Percentiles rank a stretch among this genome's conserved stretches.
phyloP scores from a whole-genome alignment of 1,140 invertebrate genomes.

The Aphidius ervi region DNA sequence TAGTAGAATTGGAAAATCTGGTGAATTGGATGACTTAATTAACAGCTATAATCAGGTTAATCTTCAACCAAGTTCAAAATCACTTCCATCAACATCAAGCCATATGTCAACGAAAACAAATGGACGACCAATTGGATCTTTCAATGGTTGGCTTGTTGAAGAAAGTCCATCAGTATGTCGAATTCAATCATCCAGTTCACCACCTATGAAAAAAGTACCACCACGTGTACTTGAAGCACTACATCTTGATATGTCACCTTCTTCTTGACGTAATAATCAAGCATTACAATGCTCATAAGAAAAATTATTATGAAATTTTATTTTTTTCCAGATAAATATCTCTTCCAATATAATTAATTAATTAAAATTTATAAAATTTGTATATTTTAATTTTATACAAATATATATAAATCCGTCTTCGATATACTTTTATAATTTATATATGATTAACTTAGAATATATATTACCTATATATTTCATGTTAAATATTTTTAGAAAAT shows the following conservation, averaged over 20 bases:
- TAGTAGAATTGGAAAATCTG: constrained; percentile 42
- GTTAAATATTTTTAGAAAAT: no score
- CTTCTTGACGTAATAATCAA: no score
- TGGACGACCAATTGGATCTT: constrained; percentile 24
- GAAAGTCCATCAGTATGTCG: constrained; percentile 14
- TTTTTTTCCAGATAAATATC: no score
- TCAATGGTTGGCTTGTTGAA: constrained; percentile 27
- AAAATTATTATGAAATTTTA: no score
- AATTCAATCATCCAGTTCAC: constrained; percentile 2
- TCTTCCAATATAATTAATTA: no score
- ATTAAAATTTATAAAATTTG: no score
- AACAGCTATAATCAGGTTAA: constrained; percentile 36
- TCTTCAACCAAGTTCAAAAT: constrained; percentile 34
- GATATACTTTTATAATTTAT: no score
- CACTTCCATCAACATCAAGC: constrained; percentile 21
- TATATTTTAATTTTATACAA: no score
- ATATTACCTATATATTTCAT: no score
- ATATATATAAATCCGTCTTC: no score
- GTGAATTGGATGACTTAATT: constrained; percentile 40
- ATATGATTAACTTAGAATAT: no score
- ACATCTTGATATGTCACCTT: constrained; percentile 18
- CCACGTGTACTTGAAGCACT: constrained; percentile 46
- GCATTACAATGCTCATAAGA: no score
- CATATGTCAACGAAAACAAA: constrained; percentile 23
- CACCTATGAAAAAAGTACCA: constrained; percentile 23